Evolutionary conservation across 2,888 invertebrate genomes (phyloP), one percentile per base, ranked within the genome.

Genomic region (Amblyjoppa fuscipennis): DNA sequence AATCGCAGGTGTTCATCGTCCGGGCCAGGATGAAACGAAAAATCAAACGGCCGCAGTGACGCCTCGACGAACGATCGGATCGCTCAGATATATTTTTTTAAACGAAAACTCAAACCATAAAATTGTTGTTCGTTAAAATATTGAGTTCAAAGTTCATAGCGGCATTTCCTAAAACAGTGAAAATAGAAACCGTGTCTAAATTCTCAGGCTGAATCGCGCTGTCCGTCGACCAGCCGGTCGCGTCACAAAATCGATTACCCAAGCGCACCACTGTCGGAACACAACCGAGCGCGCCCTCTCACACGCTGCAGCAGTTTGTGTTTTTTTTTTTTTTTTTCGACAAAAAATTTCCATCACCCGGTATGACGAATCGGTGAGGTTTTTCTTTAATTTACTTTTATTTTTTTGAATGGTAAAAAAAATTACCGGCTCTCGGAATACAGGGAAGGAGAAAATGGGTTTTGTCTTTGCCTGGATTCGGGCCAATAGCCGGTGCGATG

Each of bases 241-340:
- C 66, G 64, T 53, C 41, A 51, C 51, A 81, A 81, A 84, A 84
- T 81, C 79, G 84, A 84, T 84, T 51, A 20, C 71, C 34, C 49
- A 68, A 71, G 69, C 28, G 25, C 49, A 53, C 25, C 28, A 68
- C 75, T 64, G 81, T 61, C 31, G 31, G 59, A 61, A 74, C 61
- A 61, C 77, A 78, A 59, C 61, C 69, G 41, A 20, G 51, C 69
- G 9, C 70, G 61, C 51, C 31, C 38, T 71, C 25, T 76, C 76
- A 34, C 49, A 45, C 41, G 25, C 53, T 28, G 51, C 2, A 66
- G 16, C 68, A 28, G 69, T 74, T 61, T n/a, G 9, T 74, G 61
- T n/a, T 3, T 31, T 31, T 61, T 61, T 31, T 31, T 61, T 61
- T 31, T 59, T 59, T 16, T 61, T 61, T 16, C 3, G 13, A 51